Base-by-base conservation (phyloP, 1,140 invertebrate genomes). In the Drosophila pruinosa region DNA sequence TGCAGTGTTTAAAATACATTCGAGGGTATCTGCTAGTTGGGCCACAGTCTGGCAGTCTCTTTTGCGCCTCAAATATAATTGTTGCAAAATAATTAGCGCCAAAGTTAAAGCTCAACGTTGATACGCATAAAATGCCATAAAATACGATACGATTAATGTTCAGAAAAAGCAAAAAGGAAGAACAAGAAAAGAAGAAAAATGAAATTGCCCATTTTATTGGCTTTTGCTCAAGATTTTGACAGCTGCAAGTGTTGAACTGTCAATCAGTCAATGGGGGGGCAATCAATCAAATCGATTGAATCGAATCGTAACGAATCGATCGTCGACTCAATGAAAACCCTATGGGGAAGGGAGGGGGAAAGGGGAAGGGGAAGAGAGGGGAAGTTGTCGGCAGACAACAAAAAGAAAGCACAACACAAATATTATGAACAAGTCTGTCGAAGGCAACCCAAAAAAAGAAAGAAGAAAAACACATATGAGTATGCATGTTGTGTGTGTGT, bases 171-270 rank as follows among this genome's bases (percentile, higher is more conserved):
- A n/a, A 39, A 38, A 10, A 21, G 15, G 12, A 39, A n/a, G 0
- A 6, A 5, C n/a, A 56, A 58, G n/a, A 39, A 15, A 17, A 48
- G 12, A 48, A 22, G 21, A 21, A 24, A 36, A 22, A 53, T 53
- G 5, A 21, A 17, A 6, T 26, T 26, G 26, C 8, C 12, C 34
- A 24, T 59, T 50, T 31, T 38, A 34, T 47, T 48, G 57, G 26
- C 10, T 53, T 68, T n/a, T 53, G 22, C 41, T 68, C 10, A 56
- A 81, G 7, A 76, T 79, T 78, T 76, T 90, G 88, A 90, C 88
- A 90, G 88, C 61, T 73, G 75, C 67, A 75, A 90, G 88, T 90
- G 88, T 81, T 76, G 78, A 75, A 41, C 88, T 89, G 88, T 89
- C 88, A 89, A 89, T 89, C 86, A 86, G 65, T 65, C 70, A 39